These are phyloP conservation scores for Nomada hirtipes DNA, from an alignment of 2,888 invertebrate species.

Conservation along the genomic window DNA sequence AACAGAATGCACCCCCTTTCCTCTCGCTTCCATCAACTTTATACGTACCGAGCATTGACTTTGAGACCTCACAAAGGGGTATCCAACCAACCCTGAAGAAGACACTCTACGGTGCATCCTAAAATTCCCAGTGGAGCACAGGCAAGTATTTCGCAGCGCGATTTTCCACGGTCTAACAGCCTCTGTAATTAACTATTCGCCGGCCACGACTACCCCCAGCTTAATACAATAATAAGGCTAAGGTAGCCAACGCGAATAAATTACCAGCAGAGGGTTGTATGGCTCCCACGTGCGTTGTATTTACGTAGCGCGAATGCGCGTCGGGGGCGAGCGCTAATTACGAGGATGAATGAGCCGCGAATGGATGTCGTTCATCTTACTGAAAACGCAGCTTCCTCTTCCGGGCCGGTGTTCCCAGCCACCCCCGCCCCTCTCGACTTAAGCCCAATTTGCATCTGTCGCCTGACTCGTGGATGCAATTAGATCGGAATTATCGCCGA, in stretches of 20 bases:
- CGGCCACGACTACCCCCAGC: slow-evolving; percentile 61
- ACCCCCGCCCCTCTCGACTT: slow-evolving; percentile 49
- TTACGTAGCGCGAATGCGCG: slow-evolving; percentile 72
- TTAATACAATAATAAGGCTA: slow-evolving; percentile 79
- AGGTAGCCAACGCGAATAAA: slow-evolving; percentile 75
- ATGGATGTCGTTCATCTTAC: slow-evolving; percentile 75
- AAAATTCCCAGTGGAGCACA: not conserved
- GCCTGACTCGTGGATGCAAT: slow-evolving; percentile 58
- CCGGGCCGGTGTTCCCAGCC: slow-evolving; percentile 37
- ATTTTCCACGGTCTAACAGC: slow-evolving; percentile 34
- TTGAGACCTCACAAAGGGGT: not conserved
- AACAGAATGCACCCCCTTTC: not conserved
- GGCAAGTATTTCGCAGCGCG: slow-evolving; percentile 6
- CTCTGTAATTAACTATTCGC: slow-evolving; percentile 70
- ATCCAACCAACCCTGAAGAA: not conserved
- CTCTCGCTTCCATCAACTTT: not conserved
- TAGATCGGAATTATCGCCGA: slow-evolving; percentile 62
- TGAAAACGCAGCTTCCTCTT: slow-evolving; percentile 69
- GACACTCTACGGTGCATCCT: no score
- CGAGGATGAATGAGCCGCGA: slow-evolving; percentile 76
- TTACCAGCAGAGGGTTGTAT: slow-evolving; percentile 69
- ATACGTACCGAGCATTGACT: not conserved
- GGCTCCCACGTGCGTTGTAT: slow-evolving; percentile 77
- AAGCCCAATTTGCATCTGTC: slow-evolving; percentile 68
- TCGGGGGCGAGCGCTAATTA: slow-evolving; percentile 75